These are phyloP conservation scores for Eupithecia dodoneata DNA, from an alignment of 2,888 invertebrate species.

Conservation along the genomic window DNA sequence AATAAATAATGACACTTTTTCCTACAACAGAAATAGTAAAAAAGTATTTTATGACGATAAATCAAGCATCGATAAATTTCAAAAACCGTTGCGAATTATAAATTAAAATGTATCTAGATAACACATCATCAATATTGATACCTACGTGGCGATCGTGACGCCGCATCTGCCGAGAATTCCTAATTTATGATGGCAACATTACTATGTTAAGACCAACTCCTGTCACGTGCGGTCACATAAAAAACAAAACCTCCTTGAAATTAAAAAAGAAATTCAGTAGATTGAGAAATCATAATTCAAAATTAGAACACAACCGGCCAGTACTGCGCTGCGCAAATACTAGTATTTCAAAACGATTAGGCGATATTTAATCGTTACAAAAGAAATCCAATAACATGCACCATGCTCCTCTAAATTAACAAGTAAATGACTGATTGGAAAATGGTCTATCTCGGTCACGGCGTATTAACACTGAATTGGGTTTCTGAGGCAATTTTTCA, in stretches of 20 bases:
- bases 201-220: constrained; percentile 23
- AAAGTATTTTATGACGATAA: constrained; percentile 8
- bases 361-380: constrained; percentile 64
- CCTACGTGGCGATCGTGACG: constrained; percentile 32
- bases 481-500: constrained; percentile 78
- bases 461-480: constrained; percentile 81
- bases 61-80: not conserved
- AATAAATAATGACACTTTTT: not conserved
- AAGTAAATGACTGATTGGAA: constrained; percentile 81
- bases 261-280: not conserved
- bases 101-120: constrained; percentile 40
- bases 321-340: constrained; percentile 43
- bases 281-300: constrained; percentile 30
- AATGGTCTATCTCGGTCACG: constrained; percentile 75
- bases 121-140: constrained; percentile 41
- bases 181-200: constrained; percentile 31
- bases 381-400: constrained; percentile 79
- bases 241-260: not conserved
- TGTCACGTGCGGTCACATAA: not conserved
- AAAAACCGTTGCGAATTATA: constrained; percentile 30
- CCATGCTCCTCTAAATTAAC: constrained; percentile 81
- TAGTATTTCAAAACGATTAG: constrained; percentile 54
- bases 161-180: constrained; percentile 30
- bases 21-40: not conserved
- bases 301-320: constrained; percentile 46